phyloP scores from a whole-genome alignment of 2,797 vertebrate genomes.

The Notolabrus celidotus region DNA sequence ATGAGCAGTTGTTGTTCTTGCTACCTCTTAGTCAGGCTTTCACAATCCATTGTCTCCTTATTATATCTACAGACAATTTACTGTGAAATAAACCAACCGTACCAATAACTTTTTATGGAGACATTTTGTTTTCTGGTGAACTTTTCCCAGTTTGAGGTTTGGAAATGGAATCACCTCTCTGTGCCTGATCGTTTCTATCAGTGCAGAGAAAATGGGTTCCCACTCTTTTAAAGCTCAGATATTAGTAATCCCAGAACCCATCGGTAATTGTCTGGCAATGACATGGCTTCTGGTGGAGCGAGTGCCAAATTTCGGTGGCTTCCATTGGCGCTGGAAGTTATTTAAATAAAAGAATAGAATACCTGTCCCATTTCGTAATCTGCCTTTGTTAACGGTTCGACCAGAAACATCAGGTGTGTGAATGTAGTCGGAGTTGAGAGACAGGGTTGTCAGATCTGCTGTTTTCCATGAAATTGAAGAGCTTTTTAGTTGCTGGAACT shows the following conservation, averaged over 20 bases:
- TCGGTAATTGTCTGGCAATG: no score
- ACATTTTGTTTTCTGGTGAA: background rate
- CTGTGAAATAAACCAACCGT: background rate
- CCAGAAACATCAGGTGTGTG: no score
- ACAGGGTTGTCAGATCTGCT: no score
- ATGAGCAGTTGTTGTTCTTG: conserved; percentile 46
- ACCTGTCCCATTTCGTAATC: no score
- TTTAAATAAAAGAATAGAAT: background rate
- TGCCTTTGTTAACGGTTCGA: no score
- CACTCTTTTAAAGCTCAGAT: background rate
- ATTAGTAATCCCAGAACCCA: background rate
- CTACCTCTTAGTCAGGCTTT: conserved; percentile 9
- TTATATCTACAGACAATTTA: background rate
- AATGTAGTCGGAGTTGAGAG: no score
- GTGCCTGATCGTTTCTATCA: background rate
- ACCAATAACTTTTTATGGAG: background rate
- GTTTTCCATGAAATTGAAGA: no score
- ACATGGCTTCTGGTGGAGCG: background rate
- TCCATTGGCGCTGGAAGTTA: background rate
- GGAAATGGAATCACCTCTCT: background rate
- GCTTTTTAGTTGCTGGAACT: no score
- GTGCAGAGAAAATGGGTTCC: background rate
- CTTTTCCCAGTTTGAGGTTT: background rate
- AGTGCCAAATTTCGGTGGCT: background rate
- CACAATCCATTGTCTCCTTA: background rate